Conservation (phyloP, 1,140 invertebrate species). For the Thalassaphorura encarpata region DNA sequence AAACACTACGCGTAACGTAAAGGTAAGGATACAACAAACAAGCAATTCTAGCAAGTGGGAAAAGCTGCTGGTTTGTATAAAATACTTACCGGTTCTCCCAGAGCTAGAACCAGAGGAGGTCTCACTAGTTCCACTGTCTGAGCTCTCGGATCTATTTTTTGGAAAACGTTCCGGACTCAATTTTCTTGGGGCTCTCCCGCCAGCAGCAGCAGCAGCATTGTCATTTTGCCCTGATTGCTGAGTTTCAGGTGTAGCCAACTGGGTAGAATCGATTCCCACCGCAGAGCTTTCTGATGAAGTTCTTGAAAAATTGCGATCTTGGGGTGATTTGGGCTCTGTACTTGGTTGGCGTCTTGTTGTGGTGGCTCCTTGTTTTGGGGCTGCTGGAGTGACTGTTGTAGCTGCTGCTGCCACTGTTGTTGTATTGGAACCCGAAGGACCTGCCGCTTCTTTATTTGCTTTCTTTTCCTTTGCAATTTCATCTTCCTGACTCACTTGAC, state of each 20-base stretch:
- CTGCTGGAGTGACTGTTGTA: conserved; percentile 3
- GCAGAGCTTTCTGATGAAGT: too few relatives aligned
- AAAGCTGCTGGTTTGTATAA: too few relatives aligned
- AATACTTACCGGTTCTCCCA: too few relatives aligned
- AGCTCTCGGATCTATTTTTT: conserved; percentile 27
- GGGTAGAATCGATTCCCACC: too few relatives aligned
- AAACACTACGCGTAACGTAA: too few relatives aligned
- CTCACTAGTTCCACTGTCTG: conserved; percentile 26
- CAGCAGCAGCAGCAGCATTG: conserved; percentile 30
- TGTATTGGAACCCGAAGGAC: too few relatives aligned
- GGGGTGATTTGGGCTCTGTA: conserved; percentile 12
- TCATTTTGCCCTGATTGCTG: conserved; percentile 15
- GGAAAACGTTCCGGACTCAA: conserved; percentile 21
- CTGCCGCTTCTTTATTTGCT: conserved; percentile 58
- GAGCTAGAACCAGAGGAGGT: conserved; percentile 25
- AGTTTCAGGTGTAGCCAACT: too few relatives aligned
- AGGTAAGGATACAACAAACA: too few relatives aligned
- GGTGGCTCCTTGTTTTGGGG: conserved; percentile 13
- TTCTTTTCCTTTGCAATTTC: conserved; percentile 81
- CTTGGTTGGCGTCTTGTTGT: conserved; percentile 9
- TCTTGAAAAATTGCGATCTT: too few relatives aligned
- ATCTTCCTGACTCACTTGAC: conserved; percentile 76
- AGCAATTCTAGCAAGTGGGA: too few relatives aligned
- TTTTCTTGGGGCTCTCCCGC: conserved; percentile 34
- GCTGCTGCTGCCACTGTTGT: conserved; percentile 46